Evolutionary conservation across 2,888 invertebrate genomes (phyloP).

Genomic region (Panorpa germanica): DNA sequence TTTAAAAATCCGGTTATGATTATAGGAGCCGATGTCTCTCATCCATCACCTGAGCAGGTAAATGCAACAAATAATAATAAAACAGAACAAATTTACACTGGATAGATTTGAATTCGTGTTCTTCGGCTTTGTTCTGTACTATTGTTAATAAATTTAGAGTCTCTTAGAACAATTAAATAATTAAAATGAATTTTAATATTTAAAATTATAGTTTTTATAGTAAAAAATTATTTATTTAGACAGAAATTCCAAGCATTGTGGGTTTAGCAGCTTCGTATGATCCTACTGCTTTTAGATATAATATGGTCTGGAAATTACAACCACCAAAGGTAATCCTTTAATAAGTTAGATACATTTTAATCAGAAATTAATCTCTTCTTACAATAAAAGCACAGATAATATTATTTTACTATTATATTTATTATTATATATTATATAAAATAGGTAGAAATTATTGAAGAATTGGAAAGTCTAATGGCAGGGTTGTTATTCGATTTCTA

Average conservation of each 20-base stretch:
- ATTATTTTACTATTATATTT: no score
- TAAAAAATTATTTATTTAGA: constrained; percentile 18
- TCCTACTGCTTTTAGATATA: constrained; percentile 43
- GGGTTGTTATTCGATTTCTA: constrained; percentile 47
- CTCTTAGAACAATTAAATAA: no score
- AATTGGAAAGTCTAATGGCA: constrained; percentile 45
- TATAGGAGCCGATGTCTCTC: constrained; percentile 84
- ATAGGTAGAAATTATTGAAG: constrained; percentile 53
- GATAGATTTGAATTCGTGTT: no score
- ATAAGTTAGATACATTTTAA: no score
- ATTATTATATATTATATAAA: no score
- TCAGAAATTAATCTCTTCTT: no score
- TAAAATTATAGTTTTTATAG: constrained; percentile 15
- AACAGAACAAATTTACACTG: no score
- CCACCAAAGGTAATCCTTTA: constrained; percentile 29
- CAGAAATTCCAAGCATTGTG: constrained; percentile 40
- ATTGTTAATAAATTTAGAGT: no score
- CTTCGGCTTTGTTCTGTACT: no score
- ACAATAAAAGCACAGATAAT: no score
- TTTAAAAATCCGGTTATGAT: constrained; percentile 35
- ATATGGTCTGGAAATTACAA: constrained; percentile 61
- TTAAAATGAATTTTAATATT: no score
- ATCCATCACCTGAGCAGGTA: constrained; percentile 64
- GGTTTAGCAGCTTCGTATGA: constrained; percentile 64
- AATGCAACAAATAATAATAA: not conserved